Conservation (phyloP, 2,113 vertebrate genomes). For the Damaliscus lunatus region DNA sequence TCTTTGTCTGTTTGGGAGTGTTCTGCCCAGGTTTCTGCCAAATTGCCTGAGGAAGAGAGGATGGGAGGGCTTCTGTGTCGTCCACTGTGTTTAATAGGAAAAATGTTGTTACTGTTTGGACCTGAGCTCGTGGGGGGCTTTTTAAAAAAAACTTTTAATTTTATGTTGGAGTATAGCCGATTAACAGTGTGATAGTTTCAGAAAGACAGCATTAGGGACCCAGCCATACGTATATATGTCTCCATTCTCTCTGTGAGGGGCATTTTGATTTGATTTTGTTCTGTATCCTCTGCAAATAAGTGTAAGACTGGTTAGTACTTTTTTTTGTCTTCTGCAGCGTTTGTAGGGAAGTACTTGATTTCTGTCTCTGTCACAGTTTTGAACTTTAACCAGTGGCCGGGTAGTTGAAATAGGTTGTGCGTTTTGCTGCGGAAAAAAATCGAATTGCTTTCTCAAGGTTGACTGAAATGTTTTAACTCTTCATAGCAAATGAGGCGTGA, state of each 20-base stretch:
- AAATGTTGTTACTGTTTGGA: background rate
- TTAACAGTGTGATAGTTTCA: background rate
- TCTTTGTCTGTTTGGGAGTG: background rate
- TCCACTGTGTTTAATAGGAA: background rate
- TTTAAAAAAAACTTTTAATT: background rate
- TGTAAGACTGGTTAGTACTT: background rate
- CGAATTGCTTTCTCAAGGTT: slow-evolving; percentile 66
- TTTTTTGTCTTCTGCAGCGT: background rate
- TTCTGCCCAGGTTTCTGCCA: background rate
- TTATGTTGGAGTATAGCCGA: background rate
- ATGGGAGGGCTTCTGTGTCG: background rate
- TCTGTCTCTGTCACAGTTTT: background rate
- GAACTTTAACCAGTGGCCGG: slow-evolving; percentile 53
- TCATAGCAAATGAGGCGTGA: slow-evolving; percentile 78
- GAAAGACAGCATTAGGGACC: background rate
- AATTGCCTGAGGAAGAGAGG: background rate
- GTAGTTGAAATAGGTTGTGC: slow-evolving; percentile 36
- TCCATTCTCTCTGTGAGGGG: background rate
- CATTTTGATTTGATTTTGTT: background rate
- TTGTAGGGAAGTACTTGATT: background rate
- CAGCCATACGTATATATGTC: background rate
- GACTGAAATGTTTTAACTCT: slow-evolving; percentile 78
- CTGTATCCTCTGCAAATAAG: background rate
- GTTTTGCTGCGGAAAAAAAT: slow-evolving; percentile 61
- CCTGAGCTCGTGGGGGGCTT: background rate